phyloP scores from a whole-genome alignment of 1,140 invertebrate genomes.

The Diprion similis region DNA sequence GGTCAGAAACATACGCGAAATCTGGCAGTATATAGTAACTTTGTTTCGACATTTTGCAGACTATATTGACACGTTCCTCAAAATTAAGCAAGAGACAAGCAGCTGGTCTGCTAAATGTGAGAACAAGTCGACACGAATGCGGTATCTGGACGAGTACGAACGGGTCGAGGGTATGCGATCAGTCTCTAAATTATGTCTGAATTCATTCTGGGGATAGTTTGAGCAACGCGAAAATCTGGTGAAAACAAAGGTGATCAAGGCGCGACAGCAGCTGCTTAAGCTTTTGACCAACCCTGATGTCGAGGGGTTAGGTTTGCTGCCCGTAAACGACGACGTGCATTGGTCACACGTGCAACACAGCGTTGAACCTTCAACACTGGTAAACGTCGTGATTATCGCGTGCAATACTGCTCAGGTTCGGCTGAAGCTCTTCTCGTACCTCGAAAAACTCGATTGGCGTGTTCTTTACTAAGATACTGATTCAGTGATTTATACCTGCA shows the following conservation, averaged over 20 bases:
- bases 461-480: constrained; percentile 59
- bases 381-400: constrained; percentile 49
- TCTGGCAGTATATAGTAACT: constrained; percentile 31
- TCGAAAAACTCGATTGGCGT: constrained; percentile 42
- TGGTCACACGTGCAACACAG: constrained; percentile 34
- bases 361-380: constrained; percentile 12
- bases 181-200: constrained; percentile 46
- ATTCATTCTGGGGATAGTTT: constrained; percentile 52
- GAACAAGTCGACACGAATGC: constrained; percentile 32
- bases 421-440: constrained; percentile 49
- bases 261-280: constrained; percentile 34
- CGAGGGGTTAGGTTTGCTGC: constrained; percentile 30
- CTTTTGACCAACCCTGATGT: constrained; percentile 37
- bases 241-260: constrained; percentile 38
- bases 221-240: constrained; percentile 37
- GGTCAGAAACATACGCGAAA: constrained; percentile 37
- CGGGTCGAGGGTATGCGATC: constrained; percentile 46
- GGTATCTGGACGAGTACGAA: constrained; percentile 45
- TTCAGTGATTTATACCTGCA: constrained; percentile 38
- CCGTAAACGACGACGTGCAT: constrained; percentile 39
- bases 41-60: constrained; percentile 37
- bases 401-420: constrained; percentile 54
- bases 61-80: constrained; percentile 44
- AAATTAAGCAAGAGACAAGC: constrained; percentile 43
- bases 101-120: constrained; percentile 38